Conservation (phyloP, 2,113 vertebrate species). For the Aldabrachelys gigantea region DNA sequence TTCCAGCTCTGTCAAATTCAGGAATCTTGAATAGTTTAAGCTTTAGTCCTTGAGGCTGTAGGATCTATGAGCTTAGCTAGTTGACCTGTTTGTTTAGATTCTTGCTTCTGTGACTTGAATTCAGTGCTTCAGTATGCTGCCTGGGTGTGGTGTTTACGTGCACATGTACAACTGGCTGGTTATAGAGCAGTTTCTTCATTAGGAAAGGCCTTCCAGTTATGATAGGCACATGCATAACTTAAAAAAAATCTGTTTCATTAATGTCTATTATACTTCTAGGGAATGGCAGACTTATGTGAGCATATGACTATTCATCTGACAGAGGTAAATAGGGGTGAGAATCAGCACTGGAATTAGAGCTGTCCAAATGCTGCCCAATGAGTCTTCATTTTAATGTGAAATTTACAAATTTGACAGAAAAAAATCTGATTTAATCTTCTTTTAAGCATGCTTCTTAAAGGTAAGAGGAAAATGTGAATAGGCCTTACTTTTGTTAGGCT, state of each 20-base stretch:
- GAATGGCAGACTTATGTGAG: neutral
- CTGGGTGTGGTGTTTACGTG: neutral
- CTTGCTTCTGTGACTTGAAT: conserved; percentile 22
- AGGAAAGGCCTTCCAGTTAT: conserved; percentile 39
- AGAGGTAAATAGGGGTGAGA: neutral
- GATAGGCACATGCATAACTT: conserved; percentile 53
- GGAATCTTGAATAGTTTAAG: neutral
- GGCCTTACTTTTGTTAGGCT: neutral
- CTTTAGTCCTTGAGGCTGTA: neutral
- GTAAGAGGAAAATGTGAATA: neutral
- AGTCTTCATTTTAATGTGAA: neutral
- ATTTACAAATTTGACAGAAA: neutral
- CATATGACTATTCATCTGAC: conserved; percentile 7
- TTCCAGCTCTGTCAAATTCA: neutral
- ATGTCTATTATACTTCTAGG: conserved; percentile 17
- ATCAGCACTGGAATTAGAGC: neutral
- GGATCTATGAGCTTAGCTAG: neutral
- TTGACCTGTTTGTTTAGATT: neutral
- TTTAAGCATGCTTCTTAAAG: neutral
- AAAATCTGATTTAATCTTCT: neutral
- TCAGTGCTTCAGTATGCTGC: neutral
- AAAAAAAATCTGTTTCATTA: conserved; percentile 36
- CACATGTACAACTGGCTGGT: conserved; percentile 33
- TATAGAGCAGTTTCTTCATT: conserved; percentile 50
- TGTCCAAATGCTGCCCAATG: neutral